Evolutionary conservation across 2,888 invertebrate genomes (phyloP), one percentile per base, ranked within the genome.

Genomic region (Zele albiditarsus): DNA sequence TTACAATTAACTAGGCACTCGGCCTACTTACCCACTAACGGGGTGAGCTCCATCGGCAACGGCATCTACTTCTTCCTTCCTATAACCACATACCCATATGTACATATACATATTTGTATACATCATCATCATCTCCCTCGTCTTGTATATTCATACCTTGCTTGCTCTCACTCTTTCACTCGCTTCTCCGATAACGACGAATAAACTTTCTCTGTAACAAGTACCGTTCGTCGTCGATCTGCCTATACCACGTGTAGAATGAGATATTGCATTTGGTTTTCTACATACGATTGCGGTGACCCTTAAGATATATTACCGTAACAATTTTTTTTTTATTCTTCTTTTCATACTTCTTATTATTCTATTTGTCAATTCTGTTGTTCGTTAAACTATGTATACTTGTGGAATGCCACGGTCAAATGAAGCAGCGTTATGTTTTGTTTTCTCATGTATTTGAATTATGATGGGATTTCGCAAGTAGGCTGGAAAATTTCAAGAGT

Each of bases 1-100:
- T 84, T 79, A 83, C 83, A 86, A 87, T 86, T 85, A 87, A 84
- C 83, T 81, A 82, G 82, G 84, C 82, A 80, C 73, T 79, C 80
- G 88, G 83, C 86, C 87, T 81, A 89, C 88, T 89, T 88, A 88
- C 88, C 88, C 86, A 88, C 87, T 88, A 88, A 88, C 87, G 81
- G 78, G 81, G 78, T 73, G 78, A 81, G 79, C 80, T 76, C 81
- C 79, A 77, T 70, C 74, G 60, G 77, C 77, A 76, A 72, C 77
- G 73, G 75, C 70, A 76, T 70, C 58, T 53, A 28, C n/a, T 53
- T 74, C 57, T 33, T 68, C 28, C 60, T 46, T 53, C 27, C 28
- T 75, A 38, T 46, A 60, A 33, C 67, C 28, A 28, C 31, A 58
- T 27, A 23, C 49, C 31, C 46, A 31, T 46, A 23, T 46, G n/a